Percentiles rank a stretch among this genome's conserved stretches.
Evolutionary conservation across 1,140 invertebrate species (phyloP).

Genomic region (Ceratina calcarata): DNA sequence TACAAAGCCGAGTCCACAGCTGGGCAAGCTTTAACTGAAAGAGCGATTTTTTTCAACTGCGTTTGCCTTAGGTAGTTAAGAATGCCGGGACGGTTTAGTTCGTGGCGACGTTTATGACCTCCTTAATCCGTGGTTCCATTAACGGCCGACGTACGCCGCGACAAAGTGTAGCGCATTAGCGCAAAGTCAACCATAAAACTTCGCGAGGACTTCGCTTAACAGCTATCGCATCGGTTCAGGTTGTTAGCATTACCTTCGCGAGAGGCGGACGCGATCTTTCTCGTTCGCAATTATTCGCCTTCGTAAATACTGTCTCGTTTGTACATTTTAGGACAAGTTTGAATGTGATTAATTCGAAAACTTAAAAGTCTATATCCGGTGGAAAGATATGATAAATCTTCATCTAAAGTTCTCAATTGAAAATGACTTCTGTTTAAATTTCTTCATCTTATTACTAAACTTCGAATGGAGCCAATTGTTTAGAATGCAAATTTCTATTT

Average conservation of each 20-base stretch:
- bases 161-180: slow-evolving; percentile 61
- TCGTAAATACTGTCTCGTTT: not conserved
- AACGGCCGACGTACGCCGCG: slow-evolving; percentile 57
- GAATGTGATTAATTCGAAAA: too few relatives aligned
- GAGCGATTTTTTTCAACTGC: slow-evolving; percentile 47
- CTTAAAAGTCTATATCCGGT: too few relatives aligned
- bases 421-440: too few relatives aligned
- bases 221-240: slow-evolving; percentile 51
- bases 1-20: too few relatives aligned
- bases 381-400: too few relatives aligned
- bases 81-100: slow-evolving; percentile 48
- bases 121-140: slow-evolving; percentile 65
- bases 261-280: not conserved
- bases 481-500: too few relatives aligned
- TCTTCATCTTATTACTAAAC: too few relatives aligned
- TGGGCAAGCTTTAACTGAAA: slow-evolving; percentile 21
- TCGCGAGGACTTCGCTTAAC: slow-evolving; percentile 52
- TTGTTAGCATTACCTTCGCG: slow-evolving; percentile 14
- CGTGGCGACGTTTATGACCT: slow-evolving; percentile 59
- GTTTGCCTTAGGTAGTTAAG: slow-evolving; percentile 40
- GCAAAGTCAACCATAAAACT: slow-evolving; percentile 65
- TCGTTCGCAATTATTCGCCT: not conserved
- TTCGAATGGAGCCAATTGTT: too few relatives aligned
- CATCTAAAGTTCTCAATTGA: too few relatives aligned
- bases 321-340: too few relatives aligned